A percentile compares a stretch with the other conserved stretches of the same genome.
phyloP scores from a whole-genome alignment of 2,888 invertebrate species.

The Latrodectus hesperus region DNA sequence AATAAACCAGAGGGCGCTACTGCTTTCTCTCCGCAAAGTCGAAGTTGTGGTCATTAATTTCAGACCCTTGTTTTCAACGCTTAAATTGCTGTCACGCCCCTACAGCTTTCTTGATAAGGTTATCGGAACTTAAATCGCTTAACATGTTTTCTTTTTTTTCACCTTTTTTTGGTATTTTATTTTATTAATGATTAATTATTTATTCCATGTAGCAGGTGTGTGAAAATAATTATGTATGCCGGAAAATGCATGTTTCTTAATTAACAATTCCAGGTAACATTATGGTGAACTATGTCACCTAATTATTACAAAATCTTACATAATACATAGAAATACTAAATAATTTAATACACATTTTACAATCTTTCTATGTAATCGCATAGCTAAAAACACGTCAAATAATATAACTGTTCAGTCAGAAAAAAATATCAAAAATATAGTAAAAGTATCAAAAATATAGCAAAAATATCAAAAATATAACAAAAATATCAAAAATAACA shows the following conservation, averaged over 20 bases:
- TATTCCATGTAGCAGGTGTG: neutral
- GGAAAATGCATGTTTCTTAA: neutral
- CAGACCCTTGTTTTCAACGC: slow-evolving; percentile 30
- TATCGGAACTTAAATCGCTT: slow-evolving; percentile 36
- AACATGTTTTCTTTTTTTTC: slow-evolving; percentile 4
- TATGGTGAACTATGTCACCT: too few relatives aligned
- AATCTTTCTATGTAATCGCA: too few relatives aligned
- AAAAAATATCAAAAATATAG: too few relatives aligned
- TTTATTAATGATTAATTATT: slow-evolving; percentile 48
- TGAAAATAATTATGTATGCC: neutral
- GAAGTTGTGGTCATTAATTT: slow-evolving; percentile 42
- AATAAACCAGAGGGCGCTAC: slow-evolving; percentile 27
- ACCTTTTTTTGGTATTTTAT: neutral
- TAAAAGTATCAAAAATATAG: too few relatives aligned
- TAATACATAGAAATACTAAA: too few relatives aligned
- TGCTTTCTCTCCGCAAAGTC: neutral
- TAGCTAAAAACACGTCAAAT: too few relatives aligned
- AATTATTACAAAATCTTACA: too few relatives aligned
- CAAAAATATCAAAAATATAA: too few relatives aligned
- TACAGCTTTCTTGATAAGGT: slow-evolving; percentile 27
- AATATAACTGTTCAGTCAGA: too few relatives aligned
- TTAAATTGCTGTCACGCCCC: slow-evolving; percentile 34
- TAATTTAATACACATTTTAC: too few relatives aligned
- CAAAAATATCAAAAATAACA: too few relatives aligned
- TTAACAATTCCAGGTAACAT: too few relatives aligned